Evolutionary conservation across 2,888 invertebrate genomes (phyloP).

Genomic region (Odontocerum albicorne): DNA sequence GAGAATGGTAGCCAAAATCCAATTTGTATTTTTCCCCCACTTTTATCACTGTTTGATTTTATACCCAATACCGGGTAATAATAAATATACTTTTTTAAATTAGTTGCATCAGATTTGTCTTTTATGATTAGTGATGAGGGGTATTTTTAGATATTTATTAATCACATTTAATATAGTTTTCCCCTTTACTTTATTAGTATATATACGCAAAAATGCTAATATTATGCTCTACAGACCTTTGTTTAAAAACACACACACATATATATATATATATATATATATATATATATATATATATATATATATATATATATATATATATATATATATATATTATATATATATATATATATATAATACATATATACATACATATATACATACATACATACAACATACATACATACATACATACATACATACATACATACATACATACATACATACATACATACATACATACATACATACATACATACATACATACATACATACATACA

Average conservation of each 20-base stretch:
- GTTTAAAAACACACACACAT: background rate
- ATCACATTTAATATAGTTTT: background rate
- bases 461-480: constrained; percentile 12
- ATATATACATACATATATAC: constrained; percentile 14
- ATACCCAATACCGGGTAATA: no score
- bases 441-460: constrained; percentile 8
- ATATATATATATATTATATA: constrained; percentile 6
- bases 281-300: background rate
- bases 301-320: background rate
- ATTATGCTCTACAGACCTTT: no score
- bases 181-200: background rate
- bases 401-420: constrained; percentile 46
- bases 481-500: background rate
- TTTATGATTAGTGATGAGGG: no score
- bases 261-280: background rate
- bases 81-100: no score
- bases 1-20: no score
- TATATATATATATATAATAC: background rate
- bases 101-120: no score
- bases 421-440: constrained; percentile 4
- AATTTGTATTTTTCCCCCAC: no score
- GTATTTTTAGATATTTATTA: no score
- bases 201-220: no score
- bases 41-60: no score
- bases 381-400: constrained; percentile 21